These are phyloP conservation scores for Zosterops lateralis DNA, from an alignment of 2,113 vertebrate species.

Conservation along the genomic window DNA sequence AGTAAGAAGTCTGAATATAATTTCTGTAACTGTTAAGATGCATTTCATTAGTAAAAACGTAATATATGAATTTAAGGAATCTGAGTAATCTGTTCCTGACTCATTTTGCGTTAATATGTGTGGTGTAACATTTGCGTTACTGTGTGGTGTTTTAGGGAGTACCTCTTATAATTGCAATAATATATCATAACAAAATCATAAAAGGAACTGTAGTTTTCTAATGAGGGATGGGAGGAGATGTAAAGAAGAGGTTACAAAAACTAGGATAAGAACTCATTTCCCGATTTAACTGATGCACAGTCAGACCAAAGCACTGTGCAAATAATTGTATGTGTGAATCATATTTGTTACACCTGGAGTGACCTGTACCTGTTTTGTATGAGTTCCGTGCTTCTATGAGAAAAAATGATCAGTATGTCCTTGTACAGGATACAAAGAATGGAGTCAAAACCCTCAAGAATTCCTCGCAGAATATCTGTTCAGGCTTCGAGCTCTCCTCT, in stretches of 20 bases:
- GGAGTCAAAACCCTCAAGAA: constrained; percentile 92
- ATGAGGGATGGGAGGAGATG: background rate
- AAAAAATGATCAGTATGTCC: constrained; percentile 25
- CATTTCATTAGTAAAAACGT: background rate
- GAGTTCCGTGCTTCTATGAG: background rate
- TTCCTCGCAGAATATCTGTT: constrained; percentile 83
- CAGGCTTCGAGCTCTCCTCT: constrained; percentile 77
- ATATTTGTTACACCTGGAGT: background rate
- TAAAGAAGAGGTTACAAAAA: background rate
- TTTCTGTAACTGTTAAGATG: background rate
- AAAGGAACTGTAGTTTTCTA: background rate
- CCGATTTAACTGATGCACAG: background rate
- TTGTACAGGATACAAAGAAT: constrained; percentile 74
- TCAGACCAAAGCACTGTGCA: background rate
- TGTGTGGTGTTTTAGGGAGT: background rate
- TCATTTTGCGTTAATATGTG: background rate
- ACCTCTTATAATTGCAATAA: background rate
- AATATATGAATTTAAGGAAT: background rate
- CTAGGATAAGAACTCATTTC: background rate
- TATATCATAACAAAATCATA: background rate
- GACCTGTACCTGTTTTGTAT: background rate
- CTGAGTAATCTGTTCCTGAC: background rate
- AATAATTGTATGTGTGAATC: background rate
- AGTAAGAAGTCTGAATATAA: background rate
- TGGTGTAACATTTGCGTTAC: too few relatives aligned